A percentile compares a stretch with the other conserved stretches of the same genome.
phyloP scores from a whole-genome alignment of 2,797 vertebrate genomes.

The Psittacula derbiana region DNA sequence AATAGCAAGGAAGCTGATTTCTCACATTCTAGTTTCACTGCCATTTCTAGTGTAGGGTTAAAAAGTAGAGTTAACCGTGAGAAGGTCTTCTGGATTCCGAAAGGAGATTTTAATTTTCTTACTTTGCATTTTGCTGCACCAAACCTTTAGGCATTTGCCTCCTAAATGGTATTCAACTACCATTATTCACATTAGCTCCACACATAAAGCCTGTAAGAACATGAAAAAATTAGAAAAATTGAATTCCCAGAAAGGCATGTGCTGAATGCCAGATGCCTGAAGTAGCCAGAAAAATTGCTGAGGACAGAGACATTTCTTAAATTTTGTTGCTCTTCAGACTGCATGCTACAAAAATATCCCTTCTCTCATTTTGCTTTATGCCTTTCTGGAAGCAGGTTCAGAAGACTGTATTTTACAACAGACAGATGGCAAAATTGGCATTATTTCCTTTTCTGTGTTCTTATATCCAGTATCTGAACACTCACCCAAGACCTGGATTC shows the following conservation, averaged over 20 bases:
- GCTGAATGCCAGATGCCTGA: neutral
- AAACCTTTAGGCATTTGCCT: neutral
- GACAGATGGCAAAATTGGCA: conserved; percentile 26
- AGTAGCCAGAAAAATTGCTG: neutral
- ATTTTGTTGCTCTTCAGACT: neutral
- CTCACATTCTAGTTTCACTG: neutral
- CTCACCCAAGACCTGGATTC: neutral
- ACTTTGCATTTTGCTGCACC: neutral
- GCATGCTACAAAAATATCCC: neutral
- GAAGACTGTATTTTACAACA: neutral
- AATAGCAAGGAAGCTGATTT: neutral
- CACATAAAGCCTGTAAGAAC: neutral
- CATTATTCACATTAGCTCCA: neutral
- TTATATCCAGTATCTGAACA: neutral
- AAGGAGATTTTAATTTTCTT: neutral
- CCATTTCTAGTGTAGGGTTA: neutral
- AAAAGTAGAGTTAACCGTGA: neutral
- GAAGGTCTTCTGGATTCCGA: neutral
- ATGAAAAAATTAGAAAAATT: neutral
- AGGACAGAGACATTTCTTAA: neutral
- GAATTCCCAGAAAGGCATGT: neutral
- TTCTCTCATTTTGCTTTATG: neutral
- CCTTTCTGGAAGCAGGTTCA: neutral
- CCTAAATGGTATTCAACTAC: neutral
- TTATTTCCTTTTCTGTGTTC: neutral